A percentile compares a stretch with the other conserved stretches of the same genome.
Conservation (phyloP, 1,140 invertebrate genomes). For the Plectrocnemia conspersa region DNA sequence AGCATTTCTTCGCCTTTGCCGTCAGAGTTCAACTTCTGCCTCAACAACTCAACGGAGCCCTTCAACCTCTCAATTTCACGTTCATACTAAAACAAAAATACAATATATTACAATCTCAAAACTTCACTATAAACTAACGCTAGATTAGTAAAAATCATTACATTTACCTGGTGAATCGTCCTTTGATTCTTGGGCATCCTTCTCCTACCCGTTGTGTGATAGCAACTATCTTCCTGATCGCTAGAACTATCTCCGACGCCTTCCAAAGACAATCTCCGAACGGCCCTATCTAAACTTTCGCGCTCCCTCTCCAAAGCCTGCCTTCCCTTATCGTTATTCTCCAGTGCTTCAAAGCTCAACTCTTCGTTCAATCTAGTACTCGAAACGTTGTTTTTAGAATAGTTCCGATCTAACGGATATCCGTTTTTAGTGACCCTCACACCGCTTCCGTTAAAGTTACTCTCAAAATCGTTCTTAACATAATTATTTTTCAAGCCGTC, state of each 20-base stretch:
- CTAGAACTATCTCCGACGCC: constrained; percentile 68
- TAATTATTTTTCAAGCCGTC: constrained; percentile 7
- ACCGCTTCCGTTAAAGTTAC: constrained; percentile 13
- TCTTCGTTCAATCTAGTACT: constrained; percentile 38
- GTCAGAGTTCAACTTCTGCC: constrained; percentile 59
- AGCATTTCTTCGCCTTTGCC: constrained; percentile 42
- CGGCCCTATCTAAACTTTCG: constrained; percentile 34
- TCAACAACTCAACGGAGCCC: constrained; percentile 67
- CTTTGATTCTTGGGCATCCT: constrained; percentile 57
- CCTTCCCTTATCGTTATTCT: constrained; percentile 43
- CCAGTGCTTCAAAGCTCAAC: constrained; percentile 38
- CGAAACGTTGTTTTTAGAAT: constrained; percentile 49
- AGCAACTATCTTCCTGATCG: constrained; percentile 53
- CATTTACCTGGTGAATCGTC: constrained; percentile 56
- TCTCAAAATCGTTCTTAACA: constrained; percentile 19
- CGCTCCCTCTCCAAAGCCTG: constrained; percentile 41
- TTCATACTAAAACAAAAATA: constrained; percentile 50
- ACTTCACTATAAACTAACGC: background rate
- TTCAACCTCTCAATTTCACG: constrained; percentile 75
- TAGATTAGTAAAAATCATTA: background rate
- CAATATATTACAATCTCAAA: background rate
- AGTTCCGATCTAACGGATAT: constrained; percentile 49
- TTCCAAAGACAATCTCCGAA: constrained; percentile 62
- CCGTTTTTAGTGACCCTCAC: constrained; percentile 40
- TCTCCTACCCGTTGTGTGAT: constrained; percentile 46